These are phyloP conservation scores for Xiphias gladius DNA, from an alignment of 2,113 vertebrate species.

Conservation along the genomic window DNA sequence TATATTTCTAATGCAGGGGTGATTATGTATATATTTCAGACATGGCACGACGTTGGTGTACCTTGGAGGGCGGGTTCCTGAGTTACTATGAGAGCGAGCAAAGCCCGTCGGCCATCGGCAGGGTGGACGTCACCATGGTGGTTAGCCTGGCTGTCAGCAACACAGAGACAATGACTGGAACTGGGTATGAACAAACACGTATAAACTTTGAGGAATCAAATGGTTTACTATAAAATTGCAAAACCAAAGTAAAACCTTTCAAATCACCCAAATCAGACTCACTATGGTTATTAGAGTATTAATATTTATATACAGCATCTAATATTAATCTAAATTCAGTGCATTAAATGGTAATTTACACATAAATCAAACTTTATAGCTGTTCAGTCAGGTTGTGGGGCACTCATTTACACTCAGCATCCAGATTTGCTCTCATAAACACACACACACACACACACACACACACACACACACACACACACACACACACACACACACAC, in stretches of 20 bases:
- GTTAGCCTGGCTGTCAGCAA: slow-evolving; percentile 88
- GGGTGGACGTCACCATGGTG: slow-evolving; percentile 88
- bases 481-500: not conserved
- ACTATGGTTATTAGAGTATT: not conserved
- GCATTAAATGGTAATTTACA: not conserved
- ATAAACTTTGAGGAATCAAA: no score
- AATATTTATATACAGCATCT: not conserved
- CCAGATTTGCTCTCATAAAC: slow-evolving; percentile 14
- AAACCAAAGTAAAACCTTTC: not conserved
- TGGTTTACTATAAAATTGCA: not conserved
- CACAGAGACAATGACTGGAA: slow-evolving; percentile 83
- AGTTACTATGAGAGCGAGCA: slow-evolving; percentile 94
- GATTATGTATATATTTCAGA: slow-evolving; percentile 81
- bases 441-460: not conserved
- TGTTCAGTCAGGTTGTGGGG: slow-evolving; percentile 1
- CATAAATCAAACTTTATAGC: slow-evolving; percentile 24
- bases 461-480: not conserved
- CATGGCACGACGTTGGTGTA: slow-evolving; percentile 92
- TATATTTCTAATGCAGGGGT: not conserved
- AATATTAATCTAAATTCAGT: slow-evolving; percentile 25
- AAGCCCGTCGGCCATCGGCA: slow-evolving; percentile 86
- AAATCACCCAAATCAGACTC: not conserved
- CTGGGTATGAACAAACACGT: slow-evolving; percentile 84
- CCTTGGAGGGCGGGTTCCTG: slow-evolving; percentile 93
- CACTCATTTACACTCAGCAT: slow-evolving; percentile 21